Base-by-base conservation (phyloP, 2,888 invertebrate genomes). In the Trileptium ribeirensis region DNA sequence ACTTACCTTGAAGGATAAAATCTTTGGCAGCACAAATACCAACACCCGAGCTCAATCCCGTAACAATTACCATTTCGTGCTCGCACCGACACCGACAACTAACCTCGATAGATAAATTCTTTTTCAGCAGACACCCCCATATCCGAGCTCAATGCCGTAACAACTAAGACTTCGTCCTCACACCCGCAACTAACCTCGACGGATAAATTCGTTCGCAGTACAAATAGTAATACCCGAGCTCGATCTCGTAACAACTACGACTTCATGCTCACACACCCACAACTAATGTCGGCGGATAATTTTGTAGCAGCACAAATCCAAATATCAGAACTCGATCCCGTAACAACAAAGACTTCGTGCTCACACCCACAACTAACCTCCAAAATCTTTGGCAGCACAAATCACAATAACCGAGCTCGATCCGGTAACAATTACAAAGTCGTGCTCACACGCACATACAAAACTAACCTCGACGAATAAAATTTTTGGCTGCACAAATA, bases 371-470 rank as follows among this genome's bases (percentile, higher is more conserved):
- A n/a, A 29, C 64, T 24, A 3, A 78, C 64, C 64, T 19, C 34
- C 2, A 24, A 70, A n/a, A n/a, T 64, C 36, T 1, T 8, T 8
- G 1, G 78, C 78, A 36, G 64, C 29, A 2, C 2, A 38, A 3
- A n/a, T n/a, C 1, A 74, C 81, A 29, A 81, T 81, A 2, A 74
- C 81, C n/a, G 81, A 33, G 34, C 78, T 79, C 3, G 77, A 64
- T 1, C 81, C 81, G n/a, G 78, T 67, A 24, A 78, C 64, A 37
- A 74, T 81, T 82, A 74, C 83, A 15, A 51, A 8, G 51, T 51
- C 51, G 51, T 51, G 8, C 51, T n/a, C n/a, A n/a, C n/a, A n/a
- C n/a, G n/a, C n/a, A n/a, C n/a, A n/a, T n/a, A n/a, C n/a, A n/a
- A n/a, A n/a, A 29, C 64, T 24, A 3, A 78, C 64, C 64, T 19